Base-by-base conservation (phyloP, 2,888 invertebrate genomes). In the Pteria penguin region DNA sequence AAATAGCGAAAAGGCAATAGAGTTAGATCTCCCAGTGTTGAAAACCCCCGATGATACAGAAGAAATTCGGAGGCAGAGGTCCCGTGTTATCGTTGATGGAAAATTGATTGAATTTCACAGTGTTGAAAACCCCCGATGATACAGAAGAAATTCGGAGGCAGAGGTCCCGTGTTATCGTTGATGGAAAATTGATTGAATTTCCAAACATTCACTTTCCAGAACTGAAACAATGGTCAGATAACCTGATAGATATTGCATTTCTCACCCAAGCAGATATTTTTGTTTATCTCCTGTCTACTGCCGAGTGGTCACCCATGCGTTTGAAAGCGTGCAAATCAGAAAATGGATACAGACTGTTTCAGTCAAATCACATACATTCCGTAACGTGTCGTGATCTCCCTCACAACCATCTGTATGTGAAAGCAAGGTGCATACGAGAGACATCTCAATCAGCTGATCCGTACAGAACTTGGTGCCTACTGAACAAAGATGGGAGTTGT, bases 391-490 rank as follows among this genome's bases (percentile, higher is more conserved):
- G 45, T 36, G 24, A 24, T 2, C 31, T 63, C 4, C 11, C 63
- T 22, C 63, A 62, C 31, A 29, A 31, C 31, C 18, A 62, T 62
- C 29, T 31, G n/a, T 62, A 62, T 62, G 32, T 62, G 3, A 62
- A 62, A 62, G 27, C 62, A 31, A 18, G 8, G 18, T 62, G 32
- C 31, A 31, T 62, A 11, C 4, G 63, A 36, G 63, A 45, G 4
- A 63, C 63, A 2, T 63, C 63, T 18, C 63, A 63, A 29, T 63
- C 63, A 63, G 36, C 63, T 63, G 45, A 63, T 36, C 63, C 36
- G 2, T 63, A 63, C 63, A 63, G 63, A 33, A 63, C 36, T n/a
- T 63, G 63, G 63, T 63, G 63, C 36, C 24, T 63, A 11, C 45
- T 63, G 1, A 63, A 63, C 26, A 22, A 5, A 24, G 63, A 63